Percentiles rank a stretch among this genome's conserved stretches.
These are phyloP conservation scores for Paedocypris sp. DNA, from an alignment of 2,113 vertebrate species.

Conservation along the genomic window DNA sequence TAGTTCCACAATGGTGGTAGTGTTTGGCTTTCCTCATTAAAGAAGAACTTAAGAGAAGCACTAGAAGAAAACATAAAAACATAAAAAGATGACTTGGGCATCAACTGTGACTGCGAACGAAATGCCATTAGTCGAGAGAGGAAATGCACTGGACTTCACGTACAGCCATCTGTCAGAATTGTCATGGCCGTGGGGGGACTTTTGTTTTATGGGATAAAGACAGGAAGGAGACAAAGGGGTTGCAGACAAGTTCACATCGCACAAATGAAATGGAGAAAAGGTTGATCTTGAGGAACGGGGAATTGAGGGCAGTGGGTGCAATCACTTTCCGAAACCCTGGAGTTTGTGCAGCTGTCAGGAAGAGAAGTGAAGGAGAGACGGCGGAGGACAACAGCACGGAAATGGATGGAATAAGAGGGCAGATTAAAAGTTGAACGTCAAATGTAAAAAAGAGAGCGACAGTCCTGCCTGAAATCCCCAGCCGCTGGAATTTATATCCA, in stretches of 20 bases:
- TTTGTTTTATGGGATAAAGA: constrained; percentile 1
- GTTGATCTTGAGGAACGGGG: constrained; percentile 14
- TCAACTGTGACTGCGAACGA: not conserved
- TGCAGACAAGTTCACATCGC: constrained; percentile 19
- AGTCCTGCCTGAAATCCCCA: not conserved
- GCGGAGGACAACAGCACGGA: constrained; percentile 19
- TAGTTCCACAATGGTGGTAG: not conserved
- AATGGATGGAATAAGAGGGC: constrained; percentile 1
- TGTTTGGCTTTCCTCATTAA: no score
- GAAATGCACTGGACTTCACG: not conserved
- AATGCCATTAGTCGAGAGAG: not conserved
- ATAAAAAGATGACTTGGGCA: not conserved
- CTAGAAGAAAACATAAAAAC: no score
- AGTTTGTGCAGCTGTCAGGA: constrained; percentile 1
- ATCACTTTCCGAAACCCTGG: constrained; percentile 23
- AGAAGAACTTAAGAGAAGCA: no score
- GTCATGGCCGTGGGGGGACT: constrained; percentile 2
- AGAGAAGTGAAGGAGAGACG: not conserved
- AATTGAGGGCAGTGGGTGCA: constrained; percentile 1
- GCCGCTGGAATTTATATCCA: not conserved
- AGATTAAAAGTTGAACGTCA: not conserved
- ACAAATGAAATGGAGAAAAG: not conserved
- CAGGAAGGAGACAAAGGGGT: constrained; percentile 7
- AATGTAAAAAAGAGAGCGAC: not conserved
- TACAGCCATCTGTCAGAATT: constrained; percentile 15